Percentiles rank a stretch among this genome's conserved stretches.
These are phyloP conservation scores for Eupithecia abbreviata DNA, from an alignment of 2,888 invertebrate species.

Conservation along the genomic window DNA sequence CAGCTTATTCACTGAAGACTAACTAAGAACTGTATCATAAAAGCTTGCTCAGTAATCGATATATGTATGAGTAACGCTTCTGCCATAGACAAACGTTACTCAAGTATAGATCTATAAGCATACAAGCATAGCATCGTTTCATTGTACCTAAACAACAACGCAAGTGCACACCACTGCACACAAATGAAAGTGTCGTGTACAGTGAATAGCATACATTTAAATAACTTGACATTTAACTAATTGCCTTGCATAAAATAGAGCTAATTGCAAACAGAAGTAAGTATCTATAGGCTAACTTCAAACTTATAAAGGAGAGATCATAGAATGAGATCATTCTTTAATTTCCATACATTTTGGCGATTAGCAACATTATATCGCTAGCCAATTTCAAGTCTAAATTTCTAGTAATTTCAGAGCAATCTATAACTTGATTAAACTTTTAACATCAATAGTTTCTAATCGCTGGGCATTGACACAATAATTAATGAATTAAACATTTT, in stretches of 20 bases:
- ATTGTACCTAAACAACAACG: neutral
- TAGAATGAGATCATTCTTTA: neutral
- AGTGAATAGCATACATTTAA: neutral
- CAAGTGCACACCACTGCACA: neutral
- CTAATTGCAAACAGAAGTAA: neutral
- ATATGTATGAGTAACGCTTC: no score
- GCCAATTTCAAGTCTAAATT: neutral
- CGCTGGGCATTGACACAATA: slow-evolving; percentile 50
- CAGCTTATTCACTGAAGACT: neutral
- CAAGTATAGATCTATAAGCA: no score
- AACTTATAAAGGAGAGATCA: neutral
- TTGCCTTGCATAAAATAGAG: slow-evolving; percentile 1
- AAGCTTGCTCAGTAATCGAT: no score
- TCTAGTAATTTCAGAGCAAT: slow-evolving; percentile 21
- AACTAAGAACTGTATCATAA: neutral
- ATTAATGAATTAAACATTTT: slow-evolving; percentile 77
- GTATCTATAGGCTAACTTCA: neutral
- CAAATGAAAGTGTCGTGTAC: neutral
- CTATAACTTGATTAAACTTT: slow-evolving; percentile 33
- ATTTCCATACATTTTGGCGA: neutral
- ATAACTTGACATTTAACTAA: slow-evolving; percentile 14
- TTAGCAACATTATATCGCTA: neutral
- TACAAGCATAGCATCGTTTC: no score
- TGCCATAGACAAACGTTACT: no score
- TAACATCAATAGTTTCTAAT: slow-evolving; percentile 32